Evolutionary conservation across 2,797 vertebrate species (phyloP), one percentile per base, ranked within the genome.

Genomic region (Strix occidentalis): DNA sequence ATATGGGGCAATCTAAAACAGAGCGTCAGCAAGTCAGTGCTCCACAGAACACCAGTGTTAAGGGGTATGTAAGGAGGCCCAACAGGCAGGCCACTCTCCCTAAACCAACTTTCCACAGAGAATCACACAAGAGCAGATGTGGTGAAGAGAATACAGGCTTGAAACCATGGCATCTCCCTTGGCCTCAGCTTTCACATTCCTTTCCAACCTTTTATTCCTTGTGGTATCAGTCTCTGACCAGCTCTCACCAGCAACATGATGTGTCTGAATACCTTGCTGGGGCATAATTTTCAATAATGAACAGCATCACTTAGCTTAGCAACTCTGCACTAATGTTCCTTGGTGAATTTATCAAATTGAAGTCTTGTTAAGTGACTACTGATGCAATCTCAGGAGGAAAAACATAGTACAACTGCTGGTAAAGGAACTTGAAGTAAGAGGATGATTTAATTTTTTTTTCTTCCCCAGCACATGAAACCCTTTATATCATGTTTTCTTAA

Each of bases 31-130:
- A 20, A 35, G 48, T 24, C 54, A 16, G 23, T 0, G 0, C 41
- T 39, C 11, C 15, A 35, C 33, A 24, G 51, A 74, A 41, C 19
- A 72, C 4, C 1, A 6, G 16, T 37, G 45, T 3, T 41, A 68
- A 88, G 28, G 35, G 12, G 16, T 0, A 1, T 1, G 9, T 21
- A 45, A 61, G 28, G 15, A 53, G 6, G 25, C 15, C 18, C 28
- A 60, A 35, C 7, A 51, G 9, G 64, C 0, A 0, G 7, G 33
- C 24, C 60, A 12, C 24, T 37, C 24, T n/a, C 16, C 31, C 6
- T 1, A 71, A 84, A 26, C 1, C 74, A 60, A 0, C n/a, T 6
- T 45, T 57, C 53, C 58, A 61, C 28, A 18, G 25, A 84, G 35
- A 70, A 17, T 28, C 21, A 28, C 26, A 41, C 4, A 2, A 46